Evolutionary conservation across 2,888 invertebrate genomes (phyloP).

Genomic region (Noctua fimbriata): DNA sequence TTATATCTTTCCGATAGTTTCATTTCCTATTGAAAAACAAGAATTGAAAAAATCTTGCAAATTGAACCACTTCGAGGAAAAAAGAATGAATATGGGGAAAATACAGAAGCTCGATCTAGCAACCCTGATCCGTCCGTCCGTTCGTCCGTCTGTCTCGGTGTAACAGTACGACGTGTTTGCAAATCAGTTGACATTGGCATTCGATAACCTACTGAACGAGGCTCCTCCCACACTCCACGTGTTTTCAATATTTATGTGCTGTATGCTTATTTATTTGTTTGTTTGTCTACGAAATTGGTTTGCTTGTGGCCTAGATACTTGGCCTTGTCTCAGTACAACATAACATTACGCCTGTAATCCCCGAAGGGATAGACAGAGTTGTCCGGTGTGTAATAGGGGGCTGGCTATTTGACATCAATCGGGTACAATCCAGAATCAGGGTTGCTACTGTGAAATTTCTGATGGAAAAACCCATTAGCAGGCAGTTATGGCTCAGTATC

Average conservation of each 20-base stretch:
- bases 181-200: constrained; percentile 88
- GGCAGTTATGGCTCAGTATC: not conserved
- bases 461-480: not conserved
- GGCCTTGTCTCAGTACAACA: not conserved
- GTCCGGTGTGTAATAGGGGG: not conserved
- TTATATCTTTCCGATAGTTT: not conserved
- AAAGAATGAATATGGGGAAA: not conserved
- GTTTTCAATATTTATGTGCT: constrained; percentile 55
- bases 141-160: constrained; percentile 48
- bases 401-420: not conserved
- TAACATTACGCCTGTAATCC: not conserved
- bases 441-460: not conserved
- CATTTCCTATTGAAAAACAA: not conserved
- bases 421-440: not conserved
- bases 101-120: not conserved
- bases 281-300: constrained; percentile 24
- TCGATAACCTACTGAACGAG: constrained; percentile 73
- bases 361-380: not conserved
- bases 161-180: constrained; percentile 86
- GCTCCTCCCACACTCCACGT: constrained; percentile 61
- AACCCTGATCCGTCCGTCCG: constrained; percentile 38
- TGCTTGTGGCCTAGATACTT: not conserved
- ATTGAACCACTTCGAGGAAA: not conserved
- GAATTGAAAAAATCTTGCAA: not conserved
- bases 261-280: constrained; percentile 14